Evolutionary conservation across 2,113 vertebrate genomes (phyloP), one percentile per base, ranked within the genome.

Genomic region (Lontra canadensis): DNA sequence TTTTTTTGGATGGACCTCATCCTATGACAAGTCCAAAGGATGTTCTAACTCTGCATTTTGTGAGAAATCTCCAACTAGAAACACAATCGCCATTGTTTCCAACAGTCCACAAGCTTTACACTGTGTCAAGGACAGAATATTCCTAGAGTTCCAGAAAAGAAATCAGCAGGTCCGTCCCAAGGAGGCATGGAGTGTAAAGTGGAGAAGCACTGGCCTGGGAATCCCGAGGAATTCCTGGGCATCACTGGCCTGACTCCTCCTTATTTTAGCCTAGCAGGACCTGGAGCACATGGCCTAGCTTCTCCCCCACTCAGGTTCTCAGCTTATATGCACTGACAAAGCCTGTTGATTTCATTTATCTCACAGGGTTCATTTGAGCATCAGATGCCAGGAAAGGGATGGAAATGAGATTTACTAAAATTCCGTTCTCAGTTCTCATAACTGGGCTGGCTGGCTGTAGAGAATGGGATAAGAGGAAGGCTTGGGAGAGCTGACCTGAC

Each of bases 341-440:
- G 36, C 4, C 49, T 79, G 11, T 23, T 2, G 1, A 42, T 84
- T 83, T 92, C 65, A 82, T 63, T 21, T 85, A 49, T 25, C 80
- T 84, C 49, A 63, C 6, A 89, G 21, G 42, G 20, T 76, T 44
- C 83, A 14, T 8, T 47, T 20, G 44, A 79, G 14, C 42, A 65
- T 59, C 44, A 95, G 57, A 67, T 13, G 2, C 90, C 7, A 95
- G 21, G 8, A 65, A 65, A 74, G 65, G 42, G 29, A 65, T 25
- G 69, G 57, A 85, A 79, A 31, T 20, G 31, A 29, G 74, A 63
- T 85, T 65, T 85, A 26, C 44, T 85, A 82, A 88, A 76, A 84
- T 8, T 57, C 39, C 49, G 4, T 25, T 95, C 63, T 91, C 42
- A 63, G 61, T 89, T 59, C 67, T 67, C 57, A 76, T 6, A 47